phyloP scores from a whole-genome alignment of 2,888 invertebrate genomes.

The Pollenia griseotomentosa region DNA sequence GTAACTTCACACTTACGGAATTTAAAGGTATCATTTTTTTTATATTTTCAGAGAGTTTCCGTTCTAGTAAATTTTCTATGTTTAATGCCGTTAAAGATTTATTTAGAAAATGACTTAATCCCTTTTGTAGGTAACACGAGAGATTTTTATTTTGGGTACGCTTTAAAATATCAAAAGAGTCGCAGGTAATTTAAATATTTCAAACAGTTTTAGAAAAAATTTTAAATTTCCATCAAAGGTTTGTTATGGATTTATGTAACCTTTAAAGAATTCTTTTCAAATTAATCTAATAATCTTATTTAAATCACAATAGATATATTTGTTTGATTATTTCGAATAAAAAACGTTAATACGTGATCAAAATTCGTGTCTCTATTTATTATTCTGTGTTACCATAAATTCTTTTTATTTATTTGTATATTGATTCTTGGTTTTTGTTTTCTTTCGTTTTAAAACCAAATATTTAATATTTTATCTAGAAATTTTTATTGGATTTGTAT shows the following conservation, averaged over 20 bases:
- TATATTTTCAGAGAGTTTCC: too few relatives aligned
- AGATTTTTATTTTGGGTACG: not conserved
- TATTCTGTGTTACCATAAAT: not conserved
- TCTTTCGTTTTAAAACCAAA: not conserved
- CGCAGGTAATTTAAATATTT: constrained; percentile 19
- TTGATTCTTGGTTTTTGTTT: constrained; percentile 4
- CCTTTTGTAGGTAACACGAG: not conserved
- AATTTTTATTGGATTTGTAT: constrained; percentile 36
- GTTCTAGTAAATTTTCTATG: too few relatives aligned
- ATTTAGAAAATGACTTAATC: too few relatives aligned
- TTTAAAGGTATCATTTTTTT: too few relatives aligned
- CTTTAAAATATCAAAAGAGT: not conserved
- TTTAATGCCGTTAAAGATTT: too few relatives aligned
- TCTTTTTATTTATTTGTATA: constrained; percentile 19
- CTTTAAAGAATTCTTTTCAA: constrained; percentile 40
- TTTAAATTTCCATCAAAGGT: not conserved
- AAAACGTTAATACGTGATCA: constrained; percentile 28
- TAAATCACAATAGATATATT: constrained; percentile 49
- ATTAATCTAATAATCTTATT: constrained; percentile 62
- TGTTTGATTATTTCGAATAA: not conserved
- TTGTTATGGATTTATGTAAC: constrained; percentile 14
- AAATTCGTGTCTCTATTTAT: not conserved
- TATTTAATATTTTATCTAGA: constrained; percentile 47
- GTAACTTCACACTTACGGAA: too few relatives aligned
- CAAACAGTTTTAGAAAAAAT: constrained; percentile 7